A percentile compares a stretch with the other conserved stretches of the same genome.
Conservation (phyloP, 1,140 invertebrate genomes). For the Batillaria attramentaria region DNA sequence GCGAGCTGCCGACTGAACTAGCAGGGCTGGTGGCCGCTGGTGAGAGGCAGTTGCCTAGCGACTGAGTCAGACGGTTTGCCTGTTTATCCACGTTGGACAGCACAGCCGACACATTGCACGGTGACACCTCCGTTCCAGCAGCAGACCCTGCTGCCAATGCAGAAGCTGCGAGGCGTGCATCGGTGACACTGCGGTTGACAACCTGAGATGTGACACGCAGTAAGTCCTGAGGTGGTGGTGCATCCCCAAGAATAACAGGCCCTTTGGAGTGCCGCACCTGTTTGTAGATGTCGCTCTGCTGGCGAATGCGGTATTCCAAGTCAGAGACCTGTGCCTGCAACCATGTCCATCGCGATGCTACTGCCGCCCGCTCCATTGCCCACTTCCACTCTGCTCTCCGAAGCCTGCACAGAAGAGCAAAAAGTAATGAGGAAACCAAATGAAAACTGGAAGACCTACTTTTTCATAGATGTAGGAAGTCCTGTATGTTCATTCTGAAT, state of each 20-base stretch:
- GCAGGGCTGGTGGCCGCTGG: slow-evolving; percentile 39
- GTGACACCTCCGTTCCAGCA: slow-evolving; percentile 51
- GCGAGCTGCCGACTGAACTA: slow-evolving; percentile 37
- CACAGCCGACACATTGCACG: slow-evolving; percentile 61
- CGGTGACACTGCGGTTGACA: slow-evolving; percentile 28
- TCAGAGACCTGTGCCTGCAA: slow-evolving; percentile 92
- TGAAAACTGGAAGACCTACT: no score
- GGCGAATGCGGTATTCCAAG: slow-evolving; percentile 91
- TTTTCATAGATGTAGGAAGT: no score
- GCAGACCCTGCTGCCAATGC: neutral
- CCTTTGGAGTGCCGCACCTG: slow-evolving; percentile 71
- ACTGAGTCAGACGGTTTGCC: slow-evolving; percentile 61
- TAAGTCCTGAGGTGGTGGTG: slow-evolving; percentile 53
- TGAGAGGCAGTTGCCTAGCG: slow-evolving; percentile 65
- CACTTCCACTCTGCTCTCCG: slow-evolving; percentile 87
- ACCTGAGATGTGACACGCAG: slow-evolving; percentile 37
- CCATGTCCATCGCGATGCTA: slow-evolving; percentile 93
- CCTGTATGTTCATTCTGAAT: no score
- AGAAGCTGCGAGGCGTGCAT: slow-evolving; percentile 31
- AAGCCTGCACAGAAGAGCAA: slow-evolving; percentile 76
- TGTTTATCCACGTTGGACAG: slow-evolving; percentile 66
- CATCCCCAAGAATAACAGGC: slow-evolving; percentile 62
- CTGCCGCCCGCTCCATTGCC: slow-evolving; percentile 83
- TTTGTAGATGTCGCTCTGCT: slow-evolving; percentile 85
- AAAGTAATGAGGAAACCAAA: neutral